A percentile compares a stretch with the other conserved stretches of the same genome.
Conservation (phyloP, 2,888 invertebrate species). For the Brachyptera putata region DNA sequence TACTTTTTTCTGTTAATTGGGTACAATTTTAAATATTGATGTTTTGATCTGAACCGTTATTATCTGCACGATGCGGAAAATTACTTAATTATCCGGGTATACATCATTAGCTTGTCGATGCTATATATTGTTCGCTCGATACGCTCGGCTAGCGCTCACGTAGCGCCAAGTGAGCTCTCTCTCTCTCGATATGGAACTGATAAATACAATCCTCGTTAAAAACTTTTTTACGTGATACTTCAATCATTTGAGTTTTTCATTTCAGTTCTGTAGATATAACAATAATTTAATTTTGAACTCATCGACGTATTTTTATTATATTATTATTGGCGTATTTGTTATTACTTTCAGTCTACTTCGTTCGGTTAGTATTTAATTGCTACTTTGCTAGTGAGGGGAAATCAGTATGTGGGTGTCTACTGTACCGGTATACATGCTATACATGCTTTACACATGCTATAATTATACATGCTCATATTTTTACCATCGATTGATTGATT, state of each 20-base stretch:
- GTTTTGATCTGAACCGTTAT: slow-evolving; percentile 15
- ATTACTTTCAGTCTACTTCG: no score
- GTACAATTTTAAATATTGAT: slow-evolving; percentile 17
- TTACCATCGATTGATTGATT: no score
- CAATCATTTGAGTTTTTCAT: not conserved
- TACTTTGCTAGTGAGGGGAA: no score
- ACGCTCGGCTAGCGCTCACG: not conserved
- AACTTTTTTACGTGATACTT: slow-evolving; percentile 11
- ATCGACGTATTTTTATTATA: no score
- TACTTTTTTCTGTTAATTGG: slow-evolving; percentile 16
- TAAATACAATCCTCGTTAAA: slow-evolving; percentile 12
- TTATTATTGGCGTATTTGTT: no score
- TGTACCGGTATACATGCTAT: no score
- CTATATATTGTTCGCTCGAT: not conserved
- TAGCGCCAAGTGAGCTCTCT: no score
- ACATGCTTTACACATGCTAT: no score
- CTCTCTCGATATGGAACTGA: not conserved
- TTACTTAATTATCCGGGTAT: slow-evolving; percentile 31
- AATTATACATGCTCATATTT: no score
- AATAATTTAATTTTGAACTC: slow-evolving; percentile 2
- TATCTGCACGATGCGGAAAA: slow-evolving; percentile 24
- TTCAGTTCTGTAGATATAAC: not conserved
- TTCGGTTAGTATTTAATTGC: no score
- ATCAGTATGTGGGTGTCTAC: no score
- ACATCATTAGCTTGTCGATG: slow-evolving; percentile 17